Percentiles rank a stretch among this genome's conserved stretches.
Conservation (phyloP, 2,888 invertebrate genomes). For the Agrenia bidenticulata region DNA sequence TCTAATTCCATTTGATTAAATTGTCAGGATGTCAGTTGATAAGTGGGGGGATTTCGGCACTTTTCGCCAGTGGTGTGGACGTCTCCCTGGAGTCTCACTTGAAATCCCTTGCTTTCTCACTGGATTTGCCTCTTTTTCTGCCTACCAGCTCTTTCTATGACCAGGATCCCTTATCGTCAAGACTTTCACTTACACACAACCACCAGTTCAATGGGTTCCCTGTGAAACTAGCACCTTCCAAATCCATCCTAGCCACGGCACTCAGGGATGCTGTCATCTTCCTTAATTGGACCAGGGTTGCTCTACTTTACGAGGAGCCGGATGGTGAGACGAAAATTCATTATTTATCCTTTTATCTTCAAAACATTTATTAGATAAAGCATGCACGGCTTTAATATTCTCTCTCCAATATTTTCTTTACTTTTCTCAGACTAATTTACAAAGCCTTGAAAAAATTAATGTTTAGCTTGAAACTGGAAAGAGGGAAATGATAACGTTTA, state of each 20-base stretch:
- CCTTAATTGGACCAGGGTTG: conserved; percentile 90
- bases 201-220: conserved; percentile 63
- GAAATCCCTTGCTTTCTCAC: conserved; percentile 52
- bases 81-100: conserved; percentile 52
- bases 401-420: neutral
- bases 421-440: no score
- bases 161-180: conserved; percentile 24
- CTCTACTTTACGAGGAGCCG: conserved; percentile 90
- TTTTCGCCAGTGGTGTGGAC: conserved; percentile 51
- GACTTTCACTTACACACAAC: conserved; percentile 27
- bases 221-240: conserved; percentile 76
- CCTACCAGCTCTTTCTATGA: conserved; percentile 51
- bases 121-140: conserved; percentile 52
- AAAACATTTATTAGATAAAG: neutral
- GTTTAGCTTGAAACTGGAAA: no score
- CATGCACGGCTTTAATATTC: no score
- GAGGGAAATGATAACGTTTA: no score
- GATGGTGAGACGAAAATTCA: conserved; percentile 63
- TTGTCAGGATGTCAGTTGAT: conserved; percentile 51
- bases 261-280: conserved; percentile 83
- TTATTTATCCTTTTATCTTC: neutral
- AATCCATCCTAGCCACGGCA: conserved; percentile 69
- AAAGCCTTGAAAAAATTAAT: no score
- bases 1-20: neutral
- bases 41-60: conserved; percentile 51